Conservation (phyloP, 2,113 vertebrate genomes). For the Hypomesus transpacificus region DNA sequence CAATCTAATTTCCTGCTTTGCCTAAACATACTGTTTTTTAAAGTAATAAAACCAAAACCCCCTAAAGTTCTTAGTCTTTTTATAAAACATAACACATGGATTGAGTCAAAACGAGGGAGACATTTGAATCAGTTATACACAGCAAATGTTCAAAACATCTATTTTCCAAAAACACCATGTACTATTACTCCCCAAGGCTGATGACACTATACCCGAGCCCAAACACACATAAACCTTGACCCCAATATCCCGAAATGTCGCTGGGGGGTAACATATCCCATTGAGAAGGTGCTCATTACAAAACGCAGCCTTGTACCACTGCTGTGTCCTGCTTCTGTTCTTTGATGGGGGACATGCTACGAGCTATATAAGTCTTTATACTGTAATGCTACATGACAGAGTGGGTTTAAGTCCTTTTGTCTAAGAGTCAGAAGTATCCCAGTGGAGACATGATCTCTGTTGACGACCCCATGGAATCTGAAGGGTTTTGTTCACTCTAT, state of each 20-base stretch:
- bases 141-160: no score
- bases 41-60: no score
- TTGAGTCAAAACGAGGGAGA: no score
- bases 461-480: neutral
- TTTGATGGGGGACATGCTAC: constrained; percentile 34
- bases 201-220: neutral
- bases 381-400: constrained; percentile 32
- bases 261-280: constrained; percentile 20
- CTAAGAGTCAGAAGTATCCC: no score
- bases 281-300: constrained; percentile 41
- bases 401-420: constrained; percentile 26
- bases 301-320: constrained; percentile 3
- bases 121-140: no score
- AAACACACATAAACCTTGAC: neutral
- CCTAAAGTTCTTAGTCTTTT: no score
- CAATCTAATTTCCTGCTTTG: no score
- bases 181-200: no score
- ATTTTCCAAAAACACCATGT: no score
- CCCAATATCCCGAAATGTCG: constrained; percentile 35
- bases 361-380: constrained; percentile 32
- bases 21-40: no score
- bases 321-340: constrained; percentile 27
- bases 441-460: neutral
- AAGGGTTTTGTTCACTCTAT: neutral
- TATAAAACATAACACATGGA: no score